Percentiles rank a stretch among this genome's conserved stretches.
Conservation (phyloP, 2,797 vertebrate species). For the Crenuchus spilurus region DNA sequence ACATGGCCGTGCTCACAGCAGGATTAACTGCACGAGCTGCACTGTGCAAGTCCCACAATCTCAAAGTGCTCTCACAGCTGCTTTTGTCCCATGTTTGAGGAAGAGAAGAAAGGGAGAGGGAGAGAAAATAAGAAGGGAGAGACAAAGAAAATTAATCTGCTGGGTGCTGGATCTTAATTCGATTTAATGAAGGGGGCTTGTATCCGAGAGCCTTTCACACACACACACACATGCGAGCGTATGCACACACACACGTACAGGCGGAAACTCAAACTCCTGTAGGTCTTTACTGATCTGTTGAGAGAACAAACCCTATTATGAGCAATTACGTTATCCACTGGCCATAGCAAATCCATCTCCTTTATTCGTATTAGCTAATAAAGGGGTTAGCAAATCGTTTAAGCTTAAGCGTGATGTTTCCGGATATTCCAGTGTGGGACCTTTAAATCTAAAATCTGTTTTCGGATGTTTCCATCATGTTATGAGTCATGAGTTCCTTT, state of each 20-base stretch:
- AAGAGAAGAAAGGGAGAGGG: conserved; percentile 55
- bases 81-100: conserved; percentile 65
- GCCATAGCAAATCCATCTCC: conserved; percentile 73
- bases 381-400: conserved; percentile 70
- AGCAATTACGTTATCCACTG: conserved; percentile 71
- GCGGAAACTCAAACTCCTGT: conserved; percentile 58
- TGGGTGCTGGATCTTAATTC: conserved; percentile 78
- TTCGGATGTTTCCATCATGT: conserved; percentile 58
- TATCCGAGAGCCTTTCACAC: conserved; percentile 67
- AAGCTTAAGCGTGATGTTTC: conserved; percentile 71
- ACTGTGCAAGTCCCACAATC: conserved; percentile 68
- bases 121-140: conserved; percentile 50
- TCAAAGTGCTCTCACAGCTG: conserved; percentile 67
- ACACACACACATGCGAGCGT: too few relatives aligned
- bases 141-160: conserved; percentile 74
- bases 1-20: conserved; percentile 73
- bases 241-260: conserved; percentile 59
- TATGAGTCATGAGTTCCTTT: conserved; percentile 36
- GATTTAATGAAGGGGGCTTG: conserved; percentile 75
- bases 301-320: conserved; percentile 72
- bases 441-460: conserved; percentile 63
- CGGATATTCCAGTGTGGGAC: conserved; percentile 65
- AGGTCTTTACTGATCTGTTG: conserved; percentile 73
- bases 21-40: conserved; percentile 77
- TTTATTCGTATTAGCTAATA: conserved; percentile 71